A percentile compares a stretch with the other conserved stretches of the same genome.
These are phyloP conservation scores for Gymnoscopelus braueri DNA, from an alignment of 2,797 vertebrate genomes.

Conservation along the genomic window DNA sequence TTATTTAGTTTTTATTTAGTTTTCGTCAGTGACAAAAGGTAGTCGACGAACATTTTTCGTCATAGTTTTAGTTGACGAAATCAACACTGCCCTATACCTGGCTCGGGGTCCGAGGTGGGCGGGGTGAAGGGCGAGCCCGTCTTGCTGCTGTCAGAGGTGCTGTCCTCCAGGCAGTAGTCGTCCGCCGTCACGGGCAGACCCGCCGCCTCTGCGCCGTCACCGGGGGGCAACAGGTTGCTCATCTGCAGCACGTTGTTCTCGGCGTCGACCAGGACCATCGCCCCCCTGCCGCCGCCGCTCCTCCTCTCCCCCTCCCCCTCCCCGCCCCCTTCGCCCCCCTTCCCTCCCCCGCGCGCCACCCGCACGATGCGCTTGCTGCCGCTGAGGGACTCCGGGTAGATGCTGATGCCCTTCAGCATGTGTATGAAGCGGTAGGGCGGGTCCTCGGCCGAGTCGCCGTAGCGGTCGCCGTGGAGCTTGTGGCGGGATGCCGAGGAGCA, in stretches of 20 bases:
- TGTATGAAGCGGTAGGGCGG: slow-evolving; percentile 94
- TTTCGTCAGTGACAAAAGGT: too few relatives aligned
- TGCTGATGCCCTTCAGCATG: slow-evolving; percentile 98
- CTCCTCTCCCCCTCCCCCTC: slow-evolving; percentile 18
- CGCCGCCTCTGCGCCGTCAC: slow-evolving; percentile 3
- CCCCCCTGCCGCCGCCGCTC: slow-evolving; percentile 24
- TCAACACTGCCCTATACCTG: too few relatives aligned
- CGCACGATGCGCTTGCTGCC: slow-evolving; percentile 90
- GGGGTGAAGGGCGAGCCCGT: slow-evolving; percentile 89
- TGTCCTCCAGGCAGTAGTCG: slow-evolving; percentile 85
- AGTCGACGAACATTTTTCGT: too few relatives aligned
- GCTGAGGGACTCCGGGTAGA: slow-evolving; percentile 94
- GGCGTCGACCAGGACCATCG: slow-evolving; percentile 76
- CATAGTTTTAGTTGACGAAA: too few relatives aligned
- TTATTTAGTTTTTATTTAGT: too few relatives aligned
- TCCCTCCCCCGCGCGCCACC: slow-evolving; percentile 64
- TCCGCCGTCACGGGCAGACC: slow-evolving; percentile 86
- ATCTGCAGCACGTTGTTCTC: slow-evolving; percentile 80
- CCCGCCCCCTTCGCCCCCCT: slow-evolving; percentile 19
- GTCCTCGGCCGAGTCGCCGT: slow-evolving; percentile 76
- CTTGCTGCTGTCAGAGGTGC: slow-evolving; percentile 87
- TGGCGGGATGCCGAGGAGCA: slow-evolving; percentile 79
- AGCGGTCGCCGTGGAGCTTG: slow-evolving; percentile 80
- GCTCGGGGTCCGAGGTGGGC: slow-evolving; percentile 62
- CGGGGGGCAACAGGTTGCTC: slow-evolving; percentile 71